Evolutionary conservation across 2,888 invertebrate genomes (phyloP).

Genomic region (Chironomus riparius): DNA sequence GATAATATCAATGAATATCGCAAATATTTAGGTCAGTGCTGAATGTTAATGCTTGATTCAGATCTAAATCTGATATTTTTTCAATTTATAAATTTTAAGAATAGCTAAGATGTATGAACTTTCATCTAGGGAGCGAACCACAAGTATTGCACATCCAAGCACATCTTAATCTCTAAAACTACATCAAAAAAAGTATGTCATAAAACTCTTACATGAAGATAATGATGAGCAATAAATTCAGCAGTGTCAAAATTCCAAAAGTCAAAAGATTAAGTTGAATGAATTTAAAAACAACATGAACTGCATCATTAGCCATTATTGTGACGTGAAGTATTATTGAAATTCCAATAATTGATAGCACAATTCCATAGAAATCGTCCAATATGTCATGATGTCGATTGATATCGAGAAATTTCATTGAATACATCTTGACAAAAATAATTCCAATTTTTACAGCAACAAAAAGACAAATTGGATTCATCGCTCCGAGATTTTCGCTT

Average conservation of each 20-base stretch:
- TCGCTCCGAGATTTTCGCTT: neutral
- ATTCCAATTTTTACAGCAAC: neutral
- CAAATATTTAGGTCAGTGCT: no score
- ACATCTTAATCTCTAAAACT: no score
- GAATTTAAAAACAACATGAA: neutral
- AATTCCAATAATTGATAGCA: neutral
- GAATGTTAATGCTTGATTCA: no score
- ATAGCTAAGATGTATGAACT: no score
- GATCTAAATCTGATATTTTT: no score
- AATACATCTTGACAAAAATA: neutral
- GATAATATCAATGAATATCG: no score
- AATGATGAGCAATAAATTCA: neutral
- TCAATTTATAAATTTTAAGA: no score
- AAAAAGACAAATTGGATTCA: neutral
- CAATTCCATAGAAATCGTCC: neutral
- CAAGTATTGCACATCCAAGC: no score
- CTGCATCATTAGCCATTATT: neutral
- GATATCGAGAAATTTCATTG: neutral
- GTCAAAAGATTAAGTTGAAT: neutral
- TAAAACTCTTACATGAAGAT: neutral
- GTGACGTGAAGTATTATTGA: neutral
- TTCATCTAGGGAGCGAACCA: no score
- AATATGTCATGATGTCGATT: neutral
- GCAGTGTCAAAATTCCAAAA: neutral
- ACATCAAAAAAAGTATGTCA: neutral